Evolutionary conservation across 2,888 invertebrate species (phyloP), one percentile per base, ranked within the genome.

Genomic region (Aradus depressus): DNA sequence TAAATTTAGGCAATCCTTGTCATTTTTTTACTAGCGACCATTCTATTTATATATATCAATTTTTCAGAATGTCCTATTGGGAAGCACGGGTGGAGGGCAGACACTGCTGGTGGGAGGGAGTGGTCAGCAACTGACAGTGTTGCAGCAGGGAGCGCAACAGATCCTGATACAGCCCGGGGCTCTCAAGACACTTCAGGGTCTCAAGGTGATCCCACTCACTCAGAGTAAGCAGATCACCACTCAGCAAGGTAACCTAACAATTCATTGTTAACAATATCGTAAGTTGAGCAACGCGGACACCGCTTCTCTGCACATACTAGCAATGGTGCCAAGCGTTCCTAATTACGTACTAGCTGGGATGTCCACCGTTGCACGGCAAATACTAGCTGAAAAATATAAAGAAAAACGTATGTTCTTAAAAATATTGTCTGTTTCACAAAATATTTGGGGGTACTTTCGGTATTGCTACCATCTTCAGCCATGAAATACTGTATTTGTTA

Each of bases 91-190:
- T 3, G 55, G 60, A 12, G 57, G 60, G 4, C 59, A 59, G 44
- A 50, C 58, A 3, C 25, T 58, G 26, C 53, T 58, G 31, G 57
- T 58, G 14, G 54, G 53, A 6, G 52, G 58, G 5, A 57, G 53
- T 16, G 38, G 55, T 3, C 51, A 50, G n/a, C 57, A 57, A n/a
- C 56, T 62, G 19, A 60, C 63, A 2, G 59, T 65, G 4, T 51
- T 64, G 25, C 63, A 64, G 43, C 65, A 64, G 53, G 62, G 61
- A 3, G 57, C 62, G n/a, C 73, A 74, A 58, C 78, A 77, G 64
- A 74, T 79, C 56, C 66, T 78, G 50, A 65, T 79, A 50, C 77
- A 78, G n/a, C 73, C 75, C 6, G 75, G 74, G 28, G 77, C 77
- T 63, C 70, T 79, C 16, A 79, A 79, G 63, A 72, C 75, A 8